phyloP scores from a whole-genome alignment of 2,888 invertebrate genomes.

The Hetaerina titia region DNA sequence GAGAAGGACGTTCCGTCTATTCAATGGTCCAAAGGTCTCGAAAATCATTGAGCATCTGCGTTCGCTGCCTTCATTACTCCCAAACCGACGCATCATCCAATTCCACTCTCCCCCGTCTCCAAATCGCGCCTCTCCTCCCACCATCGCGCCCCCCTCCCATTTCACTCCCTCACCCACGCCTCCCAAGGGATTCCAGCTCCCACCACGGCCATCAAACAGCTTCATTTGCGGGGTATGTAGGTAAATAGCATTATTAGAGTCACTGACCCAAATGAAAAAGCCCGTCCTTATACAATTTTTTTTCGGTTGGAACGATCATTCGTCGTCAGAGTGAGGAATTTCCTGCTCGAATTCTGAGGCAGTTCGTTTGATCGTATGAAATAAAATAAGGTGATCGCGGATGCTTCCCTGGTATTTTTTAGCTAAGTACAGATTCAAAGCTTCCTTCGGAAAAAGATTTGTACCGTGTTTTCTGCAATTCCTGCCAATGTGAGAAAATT shows the following conservation, averaged over 20 bases:
- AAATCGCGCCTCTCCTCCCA: background rate
- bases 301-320: background rate
- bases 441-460: too few species aligned
- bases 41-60: conserved; percentile 65
- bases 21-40: conserved; percentile 49
- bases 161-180: background rate
- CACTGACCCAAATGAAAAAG: conserved; percentile 2
- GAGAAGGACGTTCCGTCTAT: conserved; percentile 47
- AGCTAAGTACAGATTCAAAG: too few species aligned
- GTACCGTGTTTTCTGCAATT: too few species aligned
- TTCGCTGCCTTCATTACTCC: conserved; percentile 62
- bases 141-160: background rate
- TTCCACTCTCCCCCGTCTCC: background rate
- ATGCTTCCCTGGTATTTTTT: too few species aligned
- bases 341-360: background rate
- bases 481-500: too few species aligned
- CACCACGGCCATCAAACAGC: conserved; percentile 44
- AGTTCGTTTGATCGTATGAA: background rate
- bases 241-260: conserved; percentile 35
- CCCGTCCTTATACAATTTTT: background rate
- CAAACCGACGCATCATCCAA: conserved; percentile 42
- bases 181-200: conserved; percentile 43
- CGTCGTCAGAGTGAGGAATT: background rate
- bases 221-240: background rate
- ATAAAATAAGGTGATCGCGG: too few species aligned